A percentile compares a stretch with the other conserved stretches of the same genome.
Conservation (phyloP, 2,797 vertebrate species). For the Psittacula derbiana region DNA sequence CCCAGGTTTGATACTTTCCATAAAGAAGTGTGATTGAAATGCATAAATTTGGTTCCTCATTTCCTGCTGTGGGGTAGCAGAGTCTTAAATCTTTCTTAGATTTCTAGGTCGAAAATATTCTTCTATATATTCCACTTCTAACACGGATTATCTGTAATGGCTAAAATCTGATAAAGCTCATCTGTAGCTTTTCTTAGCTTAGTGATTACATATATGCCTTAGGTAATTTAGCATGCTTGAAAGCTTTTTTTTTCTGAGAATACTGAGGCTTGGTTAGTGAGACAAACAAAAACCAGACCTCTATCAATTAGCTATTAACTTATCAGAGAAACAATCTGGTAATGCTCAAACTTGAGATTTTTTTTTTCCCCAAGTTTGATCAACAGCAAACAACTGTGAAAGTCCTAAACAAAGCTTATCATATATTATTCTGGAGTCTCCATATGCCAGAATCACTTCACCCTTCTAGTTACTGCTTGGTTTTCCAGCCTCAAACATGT, state of each 20-base stretch:
- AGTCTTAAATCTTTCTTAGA: not conserved
- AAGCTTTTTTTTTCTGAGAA: not conserved
- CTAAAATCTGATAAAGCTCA: constrained; percentile 1
- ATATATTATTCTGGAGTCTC: not conserved
- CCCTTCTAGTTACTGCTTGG: not conserved
- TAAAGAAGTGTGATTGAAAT: constrained; percentile 4
- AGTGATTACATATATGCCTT: not conserved
- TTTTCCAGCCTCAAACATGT: not conserved
- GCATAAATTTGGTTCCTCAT: not conserved
- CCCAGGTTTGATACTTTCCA: not conserved
- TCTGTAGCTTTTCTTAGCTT: not conserved
- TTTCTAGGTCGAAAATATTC: not conserved
- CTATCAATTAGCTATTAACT: not conserved
- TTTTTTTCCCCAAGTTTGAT: not conserved
- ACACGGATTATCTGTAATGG: not conserved
- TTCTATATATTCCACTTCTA: not conserved
- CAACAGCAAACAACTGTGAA: not conserved
- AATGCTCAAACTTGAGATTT: not conserved
- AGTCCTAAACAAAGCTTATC: not conserved
- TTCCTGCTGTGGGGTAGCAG: not conserved
- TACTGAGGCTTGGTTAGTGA: not conserved
- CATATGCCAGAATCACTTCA: not conserved
- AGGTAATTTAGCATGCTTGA: not conserved
- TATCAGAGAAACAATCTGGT: not conserved
- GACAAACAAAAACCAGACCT: not conserved